Evolutionary conservation across 2,113 vertebrate genomes (phyloP), one percentile per base, ranked within the genome.

Genomic region (Strix aluco): DNA sequence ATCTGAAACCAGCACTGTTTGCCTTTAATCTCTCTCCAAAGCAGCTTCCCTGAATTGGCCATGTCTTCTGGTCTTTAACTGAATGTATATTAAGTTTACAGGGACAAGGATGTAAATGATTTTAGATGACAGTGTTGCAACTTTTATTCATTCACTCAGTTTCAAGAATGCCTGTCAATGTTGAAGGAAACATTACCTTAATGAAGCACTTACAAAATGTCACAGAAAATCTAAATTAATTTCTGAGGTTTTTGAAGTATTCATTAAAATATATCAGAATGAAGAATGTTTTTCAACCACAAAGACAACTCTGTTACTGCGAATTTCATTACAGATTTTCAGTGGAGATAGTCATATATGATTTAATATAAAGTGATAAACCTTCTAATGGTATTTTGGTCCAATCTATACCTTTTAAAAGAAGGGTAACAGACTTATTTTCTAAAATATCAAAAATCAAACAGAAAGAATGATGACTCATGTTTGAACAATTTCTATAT

Each of bases 261-360:
- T 95, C 61, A 51, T 77, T 92, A 82, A 95, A 93, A 87, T 86
- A 51, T 23, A 86, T 78, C 75, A 85, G 23, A 95, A 90, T 44
- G 22, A 27, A 90, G 75, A 94, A 71, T 22, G 10, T 14, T 95
- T 65, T 92, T 82, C 79, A 86, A 19, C 61, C 13, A 72, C 54
- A 55, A 74, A 94, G 65, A 58, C 54, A 90, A 85, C 18, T 3
- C 19, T 78, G 74, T 44, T 75, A 90, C 75, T 85, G 54, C 1
- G 34, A 74, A 94, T 67, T 92, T 69, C 36, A 66, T 52, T 88
- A 79, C 12, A 6, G 29, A 79, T 78, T 85, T 95, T 91, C 65
- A 57, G 25, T 69, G 46, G 25, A 78, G 23, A 85, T 29, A 69
- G 26, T 77, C 9, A 5, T 78, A 65, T 63, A 77, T 46, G 30